Conservation (phyloP, 2,113 vertebrate species). For the Macroglossus sobrinus region DNA sequence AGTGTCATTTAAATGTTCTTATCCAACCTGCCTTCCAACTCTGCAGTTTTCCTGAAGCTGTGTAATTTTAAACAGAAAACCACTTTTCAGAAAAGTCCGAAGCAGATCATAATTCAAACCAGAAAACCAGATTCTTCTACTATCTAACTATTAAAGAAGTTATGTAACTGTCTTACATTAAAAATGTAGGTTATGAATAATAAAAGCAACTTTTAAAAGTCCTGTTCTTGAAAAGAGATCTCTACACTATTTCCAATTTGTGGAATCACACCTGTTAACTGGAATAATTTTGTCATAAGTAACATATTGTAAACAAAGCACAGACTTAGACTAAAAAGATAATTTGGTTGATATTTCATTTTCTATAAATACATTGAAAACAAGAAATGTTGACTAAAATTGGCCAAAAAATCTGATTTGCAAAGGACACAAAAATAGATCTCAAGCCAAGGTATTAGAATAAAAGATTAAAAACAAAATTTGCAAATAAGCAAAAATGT, state of each 20-base stretch:
- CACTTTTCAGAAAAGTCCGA: background rate
- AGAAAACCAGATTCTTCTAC: background rate
- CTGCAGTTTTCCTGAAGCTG: background rate
- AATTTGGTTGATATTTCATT: constrained; percentile 15
- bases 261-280: background rate
- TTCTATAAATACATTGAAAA: constrained; percentile 2
- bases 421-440: background rate
- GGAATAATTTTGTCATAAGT: background rate
- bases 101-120: background rate
- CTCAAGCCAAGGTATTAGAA: background rate
- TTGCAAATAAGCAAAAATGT: constrained; percentile 10
- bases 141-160: background rate
- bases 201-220: background rate
- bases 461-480: constrained; percentile 14
- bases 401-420: background rate
- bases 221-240: background rate
- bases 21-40: background rate
- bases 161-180: background rate
- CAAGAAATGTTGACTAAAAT: background rate
- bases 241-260: background rate
- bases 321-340: background rate
- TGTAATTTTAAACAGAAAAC: background rate
- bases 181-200: background rate
- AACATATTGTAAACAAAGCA: background rate
- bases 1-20: background rate